These are phyloP conservation scores for Botia kubotai DNA, from an alignment of 2,797 vertebrate genomes.

Conservation along the genomic window DNA sequence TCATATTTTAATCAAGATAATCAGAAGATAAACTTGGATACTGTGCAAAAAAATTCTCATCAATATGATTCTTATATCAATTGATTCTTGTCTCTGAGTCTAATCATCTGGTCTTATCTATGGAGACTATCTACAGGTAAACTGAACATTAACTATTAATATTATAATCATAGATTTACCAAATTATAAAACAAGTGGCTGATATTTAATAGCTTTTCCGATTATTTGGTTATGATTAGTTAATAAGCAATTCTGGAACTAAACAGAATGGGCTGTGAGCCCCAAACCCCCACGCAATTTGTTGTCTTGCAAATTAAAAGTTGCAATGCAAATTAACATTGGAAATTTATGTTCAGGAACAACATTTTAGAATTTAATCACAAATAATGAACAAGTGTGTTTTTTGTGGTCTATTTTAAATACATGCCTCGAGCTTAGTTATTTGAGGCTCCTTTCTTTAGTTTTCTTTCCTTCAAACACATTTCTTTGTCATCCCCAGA, in stretches of 20 bases:
- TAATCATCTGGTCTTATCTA: conserved; percentile 78
- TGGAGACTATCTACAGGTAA: conserved; percentile 91
- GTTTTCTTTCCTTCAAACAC: neutral
- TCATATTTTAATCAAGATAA: neutral
- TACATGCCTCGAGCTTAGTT: neutral
- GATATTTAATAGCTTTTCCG: neutral
- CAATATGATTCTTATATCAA: too few relatives aligned
- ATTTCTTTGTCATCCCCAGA: conserved; percentile 75
- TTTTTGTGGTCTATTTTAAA: conserved; percentile 1
- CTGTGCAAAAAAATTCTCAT: too few relatives aligned
- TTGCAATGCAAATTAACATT: neutral
- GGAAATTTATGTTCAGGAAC: neutral
- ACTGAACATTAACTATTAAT: conserved; percentile 36
- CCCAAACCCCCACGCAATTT: neutral
- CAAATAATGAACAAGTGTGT: neutral
- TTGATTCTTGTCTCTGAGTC: too few relatives aligned
- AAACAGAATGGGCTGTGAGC: neutral
- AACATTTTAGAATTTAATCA: neutral
- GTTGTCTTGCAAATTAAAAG: neutral
- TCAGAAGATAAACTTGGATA: neutral
- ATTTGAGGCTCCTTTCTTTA: neutral
- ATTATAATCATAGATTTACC: neutral
- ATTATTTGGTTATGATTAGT: conserved; percentile 25
- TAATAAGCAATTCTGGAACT: neutral
- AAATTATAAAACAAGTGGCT: neutral